Percentiles rank a stretch among this genome's conserved stretches.
These are phyloP conservation scores for Phaethon lepturus DNA, from an alignment of 2,113 vertebrate genomes.

Conservation along the genomic window DNA sequence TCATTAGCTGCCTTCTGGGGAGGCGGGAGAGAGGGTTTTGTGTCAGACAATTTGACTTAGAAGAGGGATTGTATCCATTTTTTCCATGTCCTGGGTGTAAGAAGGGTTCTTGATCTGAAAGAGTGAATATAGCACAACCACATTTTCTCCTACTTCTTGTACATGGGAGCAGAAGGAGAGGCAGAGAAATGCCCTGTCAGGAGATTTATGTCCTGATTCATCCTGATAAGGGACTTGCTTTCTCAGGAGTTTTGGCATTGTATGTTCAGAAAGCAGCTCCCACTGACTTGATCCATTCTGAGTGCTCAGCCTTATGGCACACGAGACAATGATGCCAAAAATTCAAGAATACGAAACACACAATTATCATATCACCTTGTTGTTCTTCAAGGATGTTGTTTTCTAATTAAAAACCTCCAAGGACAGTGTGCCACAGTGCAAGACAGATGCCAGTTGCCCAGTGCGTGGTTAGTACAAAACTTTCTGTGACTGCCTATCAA, in stretches of 20 bases:
- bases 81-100: not conserved
- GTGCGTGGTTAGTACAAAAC: too few species aligned
- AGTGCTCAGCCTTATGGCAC: not conserved
- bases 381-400: not conserved
- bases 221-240: not conserved
- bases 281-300: not conserved
- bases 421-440: not conserved
- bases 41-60: not conserved
- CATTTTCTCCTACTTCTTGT: not conserved
- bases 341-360: not conserved
- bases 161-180: not conserved
- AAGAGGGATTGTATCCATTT: not conserved
- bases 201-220: not conserved
- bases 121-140: not conserved
- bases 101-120: not conserved
- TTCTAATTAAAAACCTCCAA: not conserved
- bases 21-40: not conserved
- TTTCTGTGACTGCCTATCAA: not conserved
- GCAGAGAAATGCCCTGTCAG: not conserved
- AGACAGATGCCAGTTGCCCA: not conserved
- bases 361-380: rapidly evolving
- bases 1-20: not conserved
- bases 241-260: not conserved
- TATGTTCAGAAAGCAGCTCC: not conserved
- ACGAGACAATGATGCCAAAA: rapidly evolving